Percentiles rank a stretch among this genome's conserved stretches.
Evolutionary conservation across 2,888 invertebrate species (phyloP).

Genomic region (Crossocerus cetratus): DNA sequence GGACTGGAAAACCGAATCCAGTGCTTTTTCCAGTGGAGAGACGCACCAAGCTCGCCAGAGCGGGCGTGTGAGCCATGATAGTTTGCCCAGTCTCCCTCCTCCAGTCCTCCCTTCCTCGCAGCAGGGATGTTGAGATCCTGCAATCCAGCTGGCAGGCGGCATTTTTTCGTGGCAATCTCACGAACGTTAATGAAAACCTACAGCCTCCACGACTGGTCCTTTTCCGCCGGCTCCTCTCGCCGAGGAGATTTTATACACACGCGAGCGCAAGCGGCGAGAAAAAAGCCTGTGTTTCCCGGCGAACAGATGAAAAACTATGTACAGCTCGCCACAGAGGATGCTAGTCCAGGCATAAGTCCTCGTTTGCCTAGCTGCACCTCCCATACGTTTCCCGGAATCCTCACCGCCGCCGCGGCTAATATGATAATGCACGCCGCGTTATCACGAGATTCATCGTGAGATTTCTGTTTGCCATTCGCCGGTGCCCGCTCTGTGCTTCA

Average conservation of each 20-base stretch:
- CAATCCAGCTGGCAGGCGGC: not conserved
- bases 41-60: not conserved
- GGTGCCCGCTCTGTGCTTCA: too few species aligned
- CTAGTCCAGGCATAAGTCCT: slow-evolving; percentile 31
- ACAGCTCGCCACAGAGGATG: not conserved
- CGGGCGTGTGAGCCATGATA: not conserved
- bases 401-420: slow-evolving; percentile 32
- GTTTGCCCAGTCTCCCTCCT: not conserved
- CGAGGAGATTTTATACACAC: not conserved
- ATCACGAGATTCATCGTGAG: slow-evolving; percentile 14
- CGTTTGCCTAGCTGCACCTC: slow-evolving; percentile 22
- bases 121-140: too few species aligned
- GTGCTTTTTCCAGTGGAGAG: not conserved
- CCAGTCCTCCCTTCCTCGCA: not conserved
- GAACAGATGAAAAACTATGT: not conserved
- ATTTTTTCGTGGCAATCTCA: not conserved
- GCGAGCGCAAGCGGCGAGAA: not conserved
- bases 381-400: not conserved
- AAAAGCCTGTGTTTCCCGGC: not conserved
- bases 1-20: not conserved
- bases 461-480: not conserved
- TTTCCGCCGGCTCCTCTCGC: not conserved
- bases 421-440: slow-evolving; percentile 35
- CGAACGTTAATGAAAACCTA: slow-evolving; percentile 5
- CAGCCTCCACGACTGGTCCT: not conserved